These are phyloP conservation scores for Syritta pipiens DNA, from an alignment of 2,888 invertebrate genomes.

Conservation along the genomic window DNA sequence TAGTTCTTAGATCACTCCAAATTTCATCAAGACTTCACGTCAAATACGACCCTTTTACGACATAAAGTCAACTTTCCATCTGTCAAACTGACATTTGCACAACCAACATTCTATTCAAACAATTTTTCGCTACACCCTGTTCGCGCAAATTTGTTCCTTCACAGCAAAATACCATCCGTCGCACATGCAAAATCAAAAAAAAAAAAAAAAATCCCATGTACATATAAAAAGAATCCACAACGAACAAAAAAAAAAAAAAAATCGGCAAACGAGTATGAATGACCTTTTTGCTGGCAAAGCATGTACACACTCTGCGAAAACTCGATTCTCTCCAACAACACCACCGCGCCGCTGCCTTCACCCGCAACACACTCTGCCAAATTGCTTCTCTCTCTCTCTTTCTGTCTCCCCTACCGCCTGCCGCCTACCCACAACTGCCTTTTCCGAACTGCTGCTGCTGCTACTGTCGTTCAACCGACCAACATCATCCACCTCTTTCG, in stretches of 20 bases:
- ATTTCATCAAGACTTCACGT: too few species aligned
- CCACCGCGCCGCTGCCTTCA: constrained; percentile 24
- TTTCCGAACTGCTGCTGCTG: background rate
- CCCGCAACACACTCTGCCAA: constrained; percentile 37
- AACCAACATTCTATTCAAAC: too few species aligned
- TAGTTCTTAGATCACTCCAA: too few species aligned
- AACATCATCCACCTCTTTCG: constrained; percentile 45
- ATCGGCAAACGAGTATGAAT: constrained; percentile 65
- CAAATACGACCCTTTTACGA: too few species aligned
- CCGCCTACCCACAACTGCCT: too few species aligned
- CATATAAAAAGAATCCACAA: constrained; percentile 8
- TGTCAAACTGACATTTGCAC: too few species aligned
- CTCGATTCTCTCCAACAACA: constrained; percentile 61
- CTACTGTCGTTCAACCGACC: constrained; percentile 7
- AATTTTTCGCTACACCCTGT: constrained; percentile 56
- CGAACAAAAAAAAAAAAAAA: constrained; percentile 11
- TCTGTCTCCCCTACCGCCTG: too few species aligned
- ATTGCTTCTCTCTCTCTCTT: constrained; percentile 14
- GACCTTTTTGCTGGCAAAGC: constrained; percentile 66
- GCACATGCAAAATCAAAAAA: constrained; percentile 60
- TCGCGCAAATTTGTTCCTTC: constrained; percentile 33
- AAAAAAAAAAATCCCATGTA: constrained; percentile 3
- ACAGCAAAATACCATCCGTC: constrained; percentile 50
- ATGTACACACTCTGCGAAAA: constrained; percentile 44
- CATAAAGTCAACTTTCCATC: background rate